A percentile compares a stretch with the other conserved stretches of the same genome.
These are phyloP conservation scores for human DNA, from an alignment of 2,113 vertebrate species.

Conservation along the genomic window GRCh38 chr3:65999001-65999500, in stretches of 20 bases:
- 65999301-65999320: neutral
- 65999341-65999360: neutral
- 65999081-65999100: too few species aligned
- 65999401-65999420: neutral
- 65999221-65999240: too few species aligned
- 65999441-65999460: neutral
- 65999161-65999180: too few species aligned
- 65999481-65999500: neutral
- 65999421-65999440: neutral
- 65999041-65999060: constrained; percentile 3
- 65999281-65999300: neutral
- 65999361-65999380: neutral
- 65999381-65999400: neutral
- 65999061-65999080: neutral
- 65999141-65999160: too few species aligned
- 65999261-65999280: constrained; percentile 35
- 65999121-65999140: too few species aligned
- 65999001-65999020: constrained; percentile 36
- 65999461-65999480: neutral
- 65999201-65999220: too few species aligned
- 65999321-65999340: neutral
- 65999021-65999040: constrained; percentile 47
- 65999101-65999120: too few species aligned
- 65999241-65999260: too few species aligned
- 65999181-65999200: too few species aligned